Evolutionary conservation across 1,140 invertebrate genomes (phyloP), one percentile per base, ranked within the genome.

Genomic region (Cydia amplana): DNA sequence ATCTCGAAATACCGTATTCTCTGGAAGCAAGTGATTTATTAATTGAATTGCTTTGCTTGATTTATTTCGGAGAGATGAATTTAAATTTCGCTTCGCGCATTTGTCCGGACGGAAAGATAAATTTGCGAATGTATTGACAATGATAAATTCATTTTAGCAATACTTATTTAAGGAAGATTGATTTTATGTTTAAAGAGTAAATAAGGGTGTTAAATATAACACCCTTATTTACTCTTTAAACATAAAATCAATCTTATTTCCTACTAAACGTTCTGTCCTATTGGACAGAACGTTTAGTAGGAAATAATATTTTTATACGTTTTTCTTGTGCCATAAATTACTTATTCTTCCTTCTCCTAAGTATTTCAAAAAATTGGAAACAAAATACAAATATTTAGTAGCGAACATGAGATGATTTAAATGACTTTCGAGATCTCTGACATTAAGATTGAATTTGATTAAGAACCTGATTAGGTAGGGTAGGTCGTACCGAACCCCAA

Each of bases 31-130:
- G 32, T 70, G 32, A 70, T 70, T 70, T 40, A 70, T 70, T 70
- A 40, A 70, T 70, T 40, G 64, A 43, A 70, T 70, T 70, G 32
- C 32, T 70, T 70, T 43, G 65, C 65, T 70, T 70, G 32, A 40
- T 40, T 70, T 70, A 70, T 70, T 40, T 70, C 32, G 7, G 12
- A 6, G 28, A 70, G n/a, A 43, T 70, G 32, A 70, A 70, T 70
- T 70, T 70, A 40, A 70, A 70, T 70, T 40, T 70, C 32, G 28
- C 32, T 36, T 40, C 65, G 32, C 32, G 32, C 16, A 70, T 36
- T 70, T 36, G 36, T 36, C 20, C 28, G 65, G 36, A 32, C 28
- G n/a, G 32, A 70, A 70, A 70, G 65, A 70, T 70, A 70, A 32
- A 70, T 70, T 32, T 23, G 14, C 32, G 32, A 43, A 40, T 1